Evolutionary conservation across 2,797 vertebrate genomes (phyloP).

Genomic region (Onychomys leucogaster): DNA sequence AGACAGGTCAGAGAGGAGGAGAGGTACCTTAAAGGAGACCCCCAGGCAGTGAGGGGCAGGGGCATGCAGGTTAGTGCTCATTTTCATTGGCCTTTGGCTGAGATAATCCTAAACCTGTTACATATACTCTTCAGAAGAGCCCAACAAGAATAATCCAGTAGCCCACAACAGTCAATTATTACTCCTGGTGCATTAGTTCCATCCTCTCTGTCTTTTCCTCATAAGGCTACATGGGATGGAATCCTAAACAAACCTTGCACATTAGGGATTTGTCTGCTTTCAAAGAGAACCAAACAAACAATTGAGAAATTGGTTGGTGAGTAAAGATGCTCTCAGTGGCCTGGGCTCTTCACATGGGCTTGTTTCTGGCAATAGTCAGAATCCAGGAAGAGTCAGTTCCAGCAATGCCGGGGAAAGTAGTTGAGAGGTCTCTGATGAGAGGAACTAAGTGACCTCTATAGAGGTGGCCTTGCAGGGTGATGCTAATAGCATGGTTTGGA

Average conservation of each 20-base stretch:
- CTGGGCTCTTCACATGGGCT: neutral
- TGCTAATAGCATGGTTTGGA: neutral
- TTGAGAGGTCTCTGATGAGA: neutral
- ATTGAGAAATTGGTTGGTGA: neutral
- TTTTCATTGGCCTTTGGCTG: neutral
- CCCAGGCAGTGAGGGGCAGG: neutral
- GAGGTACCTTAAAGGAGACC: neutral
- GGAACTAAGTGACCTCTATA: neutral
- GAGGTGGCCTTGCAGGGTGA: neutral
- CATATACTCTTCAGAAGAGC: neutral
- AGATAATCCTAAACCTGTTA: neutral
- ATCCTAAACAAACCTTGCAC: neutral
- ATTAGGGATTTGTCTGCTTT: neutral
- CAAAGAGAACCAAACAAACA: neutral
- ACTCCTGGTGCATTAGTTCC: neutral
- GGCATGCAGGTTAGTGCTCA: neutral
- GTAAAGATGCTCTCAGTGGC: neutral
- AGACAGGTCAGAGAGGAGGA: neutral
- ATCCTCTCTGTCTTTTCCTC: neutral
- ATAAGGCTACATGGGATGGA: neutral
- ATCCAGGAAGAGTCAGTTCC: neutral
- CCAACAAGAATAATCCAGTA: neutral
- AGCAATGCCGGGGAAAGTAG: neutral
- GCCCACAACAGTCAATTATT: neutral
- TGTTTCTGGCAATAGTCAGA: neutral